Percentiles rank a stretch among this genome's conserved stretches.
Conservation (phyloP, 2,797 vertebrate genomes). For the Craterocephalus amniculus region DNA sequence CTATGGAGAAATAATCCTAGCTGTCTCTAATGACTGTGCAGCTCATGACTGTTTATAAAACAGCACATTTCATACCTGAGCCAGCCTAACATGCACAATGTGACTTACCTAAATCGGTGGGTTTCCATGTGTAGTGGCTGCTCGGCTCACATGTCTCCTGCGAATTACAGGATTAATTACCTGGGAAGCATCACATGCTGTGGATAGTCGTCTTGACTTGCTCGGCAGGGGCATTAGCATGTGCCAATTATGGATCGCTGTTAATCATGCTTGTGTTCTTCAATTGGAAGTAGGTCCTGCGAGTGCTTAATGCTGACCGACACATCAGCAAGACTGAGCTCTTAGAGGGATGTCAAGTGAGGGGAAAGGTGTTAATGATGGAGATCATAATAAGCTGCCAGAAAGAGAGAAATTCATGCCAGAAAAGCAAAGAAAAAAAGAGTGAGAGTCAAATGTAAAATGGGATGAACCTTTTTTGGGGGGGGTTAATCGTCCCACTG, state of each 20-base stretch:
- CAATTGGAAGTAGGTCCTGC: conserved; percentile 45
- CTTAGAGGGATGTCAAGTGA: conserved; percentile 10
- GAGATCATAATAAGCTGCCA: conserved; percentile 1
- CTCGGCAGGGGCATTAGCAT: conserved; percentile 45
- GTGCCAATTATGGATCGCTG: conserved; percentile 44
- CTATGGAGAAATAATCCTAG: not conserved
- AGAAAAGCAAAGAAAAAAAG: conserved; percentile 1
- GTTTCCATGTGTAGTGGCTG: not conserved
- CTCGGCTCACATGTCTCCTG: too few relatives aligned
- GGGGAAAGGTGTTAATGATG: conserved; percentile 2
- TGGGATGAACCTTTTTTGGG: not conserved
- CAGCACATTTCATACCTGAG: too few relatives aligned
- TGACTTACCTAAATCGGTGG: conserved; percentile 7
- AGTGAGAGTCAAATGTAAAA: conserved; percentile 12
- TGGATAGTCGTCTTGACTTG: conserved; percentile 35
- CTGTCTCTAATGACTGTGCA: not conserved
- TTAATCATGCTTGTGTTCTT: conserved; percentile 58
- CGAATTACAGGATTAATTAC: conserved; percentile 41
- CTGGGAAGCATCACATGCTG: conserved; percentile 25
- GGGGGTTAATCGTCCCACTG: conserved; percentile 16
- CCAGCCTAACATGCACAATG: too few relatives aligned
- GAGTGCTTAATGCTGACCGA: conserved; percentile 36
- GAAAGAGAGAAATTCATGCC: conserved; percentile 2
- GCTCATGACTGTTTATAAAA: not conserved
- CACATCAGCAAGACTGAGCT: conserved; percentile 26